phyloP scores from a whole-genome alignment of 2,888 invertebrate species.

The Carcina quercana region DNA sequence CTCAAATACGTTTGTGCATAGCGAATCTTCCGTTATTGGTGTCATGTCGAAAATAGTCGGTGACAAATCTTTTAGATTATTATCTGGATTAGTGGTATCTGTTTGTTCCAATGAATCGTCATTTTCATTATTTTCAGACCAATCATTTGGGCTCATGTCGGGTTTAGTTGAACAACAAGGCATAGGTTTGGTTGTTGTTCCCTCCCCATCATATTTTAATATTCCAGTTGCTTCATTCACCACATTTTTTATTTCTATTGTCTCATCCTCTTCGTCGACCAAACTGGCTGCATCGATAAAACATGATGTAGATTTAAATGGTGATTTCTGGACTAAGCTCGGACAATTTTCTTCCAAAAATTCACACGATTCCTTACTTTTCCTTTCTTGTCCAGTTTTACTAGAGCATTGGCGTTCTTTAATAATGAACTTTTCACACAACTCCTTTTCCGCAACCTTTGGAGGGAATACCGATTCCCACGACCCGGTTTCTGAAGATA shows the following conservation, averaged over 20 bases:
- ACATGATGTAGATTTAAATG: constrained; percentile 63
- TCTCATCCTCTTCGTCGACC: constrained; percentile 78
- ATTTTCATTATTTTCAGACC: constrained; percentile 53
- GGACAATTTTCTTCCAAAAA: constrained; percentile 32
- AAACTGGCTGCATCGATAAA: constrained; percentile 87
- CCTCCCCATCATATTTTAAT: constrained; percentile 21
- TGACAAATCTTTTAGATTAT: constrained; percentile 47
- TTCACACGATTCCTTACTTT: constrained; percentile 19
- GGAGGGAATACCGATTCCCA: constrained; percentile 78
- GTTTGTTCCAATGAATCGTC: constrained; percentile 57
- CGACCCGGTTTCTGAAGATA: constrained; percentile 78
- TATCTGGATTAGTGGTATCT: constrained; percentile 44
- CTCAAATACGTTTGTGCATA: constrained; percentile 34
- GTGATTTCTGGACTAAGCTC: constrained; percentile 31
- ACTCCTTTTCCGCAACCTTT: constrained; percentile 47
- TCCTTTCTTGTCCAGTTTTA: constrained; percentile 13
- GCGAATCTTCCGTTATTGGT: constrained; percentile 46
- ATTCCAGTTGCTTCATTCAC: constrained; percentile 12
- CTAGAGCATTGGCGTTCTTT: constrained; percentile 43
- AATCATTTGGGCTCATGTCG: constrained; percentile 46
- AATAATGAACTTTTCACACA: constrained; percentile 55
- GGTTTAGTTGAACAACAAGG: constrained; percentile 40
- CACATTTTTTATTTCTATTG: constrained; percentile 22
- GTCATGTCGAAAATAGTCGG: constrained; percentile 57
- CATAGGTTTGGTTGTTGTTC: constrained; percentile 38